These are phyloP conservation scores for Odontocerum albicorne DNA, from an alignment of 2,888 invertebrate species.

Conservation along the genomic window DNA sequence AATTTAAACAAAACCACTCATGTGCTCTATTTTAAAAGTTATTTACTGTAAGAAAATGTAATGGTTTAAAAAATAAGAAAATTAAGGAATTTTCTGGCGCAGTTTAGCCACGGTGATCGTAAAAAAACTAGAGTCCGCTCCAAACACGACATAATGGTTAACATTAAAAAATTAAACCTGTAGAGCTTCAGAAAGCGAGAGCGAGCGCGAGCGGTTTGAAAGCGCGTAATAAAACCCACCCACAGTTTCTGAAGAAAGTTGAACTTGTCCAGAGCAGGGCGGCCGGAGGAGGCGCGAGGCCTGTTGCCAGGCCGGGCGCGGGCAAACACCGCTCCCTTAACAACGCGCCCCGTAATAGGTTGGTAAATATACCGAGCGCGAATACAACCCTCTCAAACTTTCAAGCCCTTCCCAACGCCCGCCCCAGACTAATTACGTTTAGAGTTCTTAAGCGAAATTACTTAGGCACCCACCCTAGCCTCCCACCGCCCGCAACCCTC, in stretches of 20 bases:
- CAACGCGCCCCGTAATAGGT: slow-evolving; percentile 35
- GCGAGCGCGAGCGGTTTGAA: too few relatives aligned
- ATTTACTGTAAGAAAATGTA: too few relatives aligned
- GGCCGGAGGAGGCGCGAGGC: slow-evolving; percentile 17
- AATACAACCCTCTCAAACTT: slow-evolving; percentile 63
- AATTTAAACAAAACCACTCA: too few relatives aligned
- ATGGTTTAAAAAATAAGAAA: too few relatives aligned
- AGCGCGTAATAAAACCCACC: slow-evolving; percentile 29
- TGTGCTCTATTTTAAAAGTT: too few relatives aligned
- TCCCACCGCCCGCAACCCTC: slow-evolving; percentile 19
- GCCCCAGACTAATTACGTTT: slow-evolving; percentile 70
- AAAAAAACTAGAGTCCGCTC: slow-evolving; percentile 9
- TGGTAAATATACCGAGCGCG: slow-evolving; percentile 38
- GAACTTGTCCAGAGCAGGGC: slow-evolving; percentile 24
- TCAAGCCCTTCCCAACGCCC: slow-evolving; percentile 64
- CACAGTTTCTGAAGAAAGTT: slow-evolving; percentile 30
- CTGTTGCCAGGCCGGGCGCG: slow-evolving; percentile 26
- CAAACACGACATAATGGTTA: slow-evolving; percentile 5
- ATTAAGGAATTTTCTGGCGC: too few relatives aligned
- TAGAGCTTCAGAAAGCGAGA: slow-evolving; percentile 18
- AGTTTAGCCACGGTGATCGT: too few relatives aligned
- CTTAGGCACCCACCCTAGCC: slow-evolving; percentile 54
- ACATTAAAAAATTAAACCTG: slow-evolving; percentile 25
- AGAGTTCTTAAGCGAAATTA: slow-evolving; percentile 70
- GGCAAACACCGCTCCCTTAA: slow-evolving; percentile 30